These are phyloP conservation scores for Chrysemys picta DNA, from an alignment of 2,113 vertebrate species.

Conservation along the genomic window DNA sequence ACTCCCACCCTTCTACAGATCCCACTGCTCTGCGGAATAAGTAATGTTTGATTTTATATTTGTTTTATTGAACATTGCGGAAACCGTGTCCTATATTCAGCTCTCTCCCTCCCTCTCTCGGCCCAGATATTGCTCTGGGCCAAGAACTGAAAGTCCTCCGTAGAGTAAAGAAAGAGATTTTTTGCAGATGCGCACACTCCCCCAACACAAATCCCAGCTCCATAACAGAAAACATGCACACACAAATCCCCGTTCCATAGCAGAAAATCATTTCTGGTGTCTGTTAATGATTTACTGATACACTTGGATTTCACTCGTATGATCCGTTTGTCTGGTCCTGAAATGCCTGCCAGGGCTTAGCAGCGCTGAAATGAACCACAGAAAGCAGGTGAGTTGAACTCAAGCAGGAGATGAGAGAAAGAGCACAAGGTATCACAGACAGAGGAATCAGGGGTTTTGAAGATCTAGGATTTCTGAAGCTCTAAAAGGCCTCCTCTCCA, in stretches of 20 bases:
- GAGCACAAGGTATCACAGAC: neutral
- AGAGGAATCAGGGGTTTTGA: neutral
- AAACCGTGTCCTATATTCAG: neutral
- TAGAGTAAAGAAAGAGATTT: constrained; percentile 8
- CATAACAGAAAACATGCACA: neutral
- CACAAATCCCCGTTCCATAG: neutral
- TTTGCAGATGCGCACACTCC: neutral
- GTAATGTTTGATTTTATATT: neutral
- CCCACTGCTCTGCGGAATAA: neutral
- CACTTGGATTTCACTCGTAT: constrained; percentile 5
- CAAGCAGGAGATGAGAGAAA: neutral
- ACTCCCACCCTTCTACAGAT: neutral
- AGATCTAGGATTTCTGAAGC: neutral
- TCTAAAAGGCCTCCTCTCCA: neutral
- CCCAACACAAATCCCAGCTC: neutral
- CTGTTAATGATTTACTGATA: constrained; percentile 50
- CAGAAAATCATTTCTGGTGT: constrained; percentile 18
- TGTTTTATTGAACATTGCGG: neutral
- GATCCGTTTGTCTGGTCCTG: neutral
- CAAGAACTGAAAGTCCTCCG: constrained; percentile 35
- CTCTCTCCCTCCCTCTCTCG: neutral
- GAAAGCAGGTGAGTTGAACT: neutral
- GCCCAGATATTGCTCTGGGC: neutral
- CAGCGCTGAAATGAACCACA: neutral
- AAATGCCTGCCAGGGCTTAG: neutral